Evolutionary conservation across 2,888 invertebrate genomes (phyloP).

Genomic region (Axea sp.): DNA sequence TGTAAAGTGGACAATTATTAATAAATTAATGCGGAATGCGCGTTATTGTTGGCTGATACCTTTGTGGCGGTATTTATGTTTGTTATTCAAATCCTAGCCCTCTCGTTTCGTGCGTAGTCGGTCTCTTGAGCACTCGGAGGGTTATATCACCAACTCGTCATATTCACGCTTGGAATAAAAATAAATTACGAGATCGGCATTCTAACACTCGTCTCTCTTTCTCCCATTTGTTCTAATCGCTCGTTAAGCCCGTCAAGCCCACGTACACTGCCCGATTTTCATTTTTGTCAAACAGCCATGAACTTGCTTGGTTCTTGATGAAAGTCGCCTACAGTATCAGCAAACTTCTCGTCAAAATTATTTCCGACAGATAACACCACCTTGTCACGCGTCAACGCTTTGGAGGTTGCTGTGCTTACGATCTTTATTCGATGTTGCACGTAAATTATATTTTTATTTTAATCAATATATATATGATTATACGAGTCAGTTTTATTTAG

Average conservation of each 20-base stretch:
- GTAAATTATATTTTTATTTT: too few species aligned
- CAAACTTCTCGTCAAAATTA: background rate
- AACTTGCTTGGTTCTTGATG: slow-evolving; percentile 1
- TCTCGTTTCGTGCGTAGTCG: background rate
- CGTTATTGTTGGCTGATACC: slow-evolving; percentile 7
- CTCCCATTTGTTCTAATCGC: slow-evolving; percentile 28
- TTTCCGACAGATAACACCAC: slow-evolving; percentile 12
- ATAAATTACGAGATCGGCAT: slow-evolving; percentile 11
- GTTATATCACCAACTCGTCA: slow-evolving; percentile 6
- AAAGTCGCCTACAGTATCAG: background rate
- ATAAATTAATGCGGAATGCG: background rate
- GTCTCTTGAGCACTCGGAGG: background rate
- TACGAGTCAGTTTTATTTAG: too few species aligned
- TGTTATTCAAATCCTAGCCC: slow-evolving; percentile 1
- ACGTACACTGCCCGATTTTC: slow-evolving; percentile 36
- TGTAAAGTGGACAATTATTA: slow-evolving; percentile 17
- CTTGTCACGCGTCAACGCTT: background rate
- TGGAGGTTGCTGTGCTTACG: too few species aligned
- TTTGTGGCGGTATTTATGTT: slow-evolving; percentile 13
- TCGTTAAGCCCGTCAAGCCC: slow-evolving; percentile 32
- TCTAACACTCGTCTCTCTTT: slow-evolving; percentile 9
- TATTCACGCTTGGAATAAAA: slow-evolving; percentile 1
- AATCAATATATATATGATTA: too few species aligned
- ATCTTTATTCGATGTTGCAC: too few species aligned
- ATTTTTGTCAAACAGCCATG: slow-evolving; percentile 29